Conservation (phyloP, 2,113 vertebrate species). For the Girardinichthys multiradiatus region DNA sequence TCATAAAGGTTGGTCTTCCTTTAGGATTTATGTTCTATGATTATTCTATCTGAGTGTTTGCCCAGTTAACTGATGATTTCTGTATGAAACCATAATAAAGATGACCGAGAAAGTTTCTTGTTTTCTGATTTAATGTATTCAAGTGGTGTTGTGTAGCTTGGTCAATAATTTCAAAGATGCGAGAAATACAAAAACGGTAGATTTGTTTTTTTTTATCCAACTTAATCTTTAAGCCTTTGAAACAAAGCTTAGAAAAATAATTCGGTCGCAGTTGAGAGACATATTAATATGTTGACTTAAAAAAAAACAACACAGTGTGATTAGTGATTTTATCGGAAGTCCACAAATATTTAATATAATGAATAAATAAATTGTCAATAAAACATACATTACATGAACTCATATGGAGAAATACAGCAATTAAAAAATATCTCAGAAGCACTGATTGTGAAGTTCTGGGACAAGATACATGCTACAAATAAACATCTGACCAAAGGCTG, state of each 20-base stretch:
- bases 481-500: no score
- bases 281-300: not conserved
- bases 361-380: no score
- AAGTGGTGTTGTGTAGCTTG: no score
- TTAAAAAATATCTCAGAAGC: no score
- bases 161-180: not conserved
- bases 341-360: not conserved
- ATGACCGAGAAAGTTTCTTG: no score
- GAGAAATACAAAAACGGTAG: not conserved
- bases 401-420: no score
- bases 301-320: no score
- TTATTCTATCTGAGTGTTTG: not conserved
- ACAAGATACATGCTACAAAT: no score
- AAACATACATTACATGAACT: no score
- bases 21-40: constrained; percentile 29
- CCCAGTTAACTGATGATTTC: not conserved
- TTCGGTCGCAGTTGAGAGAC: not conserved
- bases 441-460: no score
- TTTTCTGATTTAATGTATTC: no score
- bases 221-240: no score
- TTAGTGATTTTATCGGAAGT: not conserved
- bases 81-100: not conserved
- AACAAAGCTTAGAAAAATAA: not conserved
- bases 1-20: constrained; percentile 8
- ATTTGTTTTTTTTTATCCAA: not conserved